phyloP scores from a whole-genome alignment of 2,888 invertebrate genomes.

The Palloptera scutellata region DNA sequence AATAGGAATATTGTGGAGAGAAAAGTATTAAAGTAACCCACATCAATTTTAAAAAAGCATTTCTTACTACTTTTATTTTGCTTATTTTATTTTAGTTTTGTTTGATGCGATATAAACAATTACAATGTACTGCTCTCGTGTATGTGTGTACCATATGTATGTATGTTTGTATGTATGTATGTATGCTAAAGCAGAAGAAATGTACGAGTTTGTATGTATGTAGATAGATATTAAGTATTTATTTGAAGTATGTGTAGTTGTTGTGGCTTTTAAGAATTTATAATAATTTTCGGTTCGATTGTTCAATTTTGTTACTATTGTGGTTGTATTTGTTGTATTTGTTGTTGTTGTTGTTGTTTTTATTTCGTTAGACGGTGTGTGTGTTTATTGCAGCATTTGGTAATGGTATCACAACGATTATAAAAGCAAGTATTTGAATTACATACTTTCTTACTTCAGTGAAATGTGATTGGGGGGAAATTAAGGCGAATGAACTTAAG shows the following conservation, averaged over 20 bases:
- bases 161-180: slow-evolving; percentile 6
- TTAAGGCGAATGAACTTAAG: slow-evolving; percentile 45
- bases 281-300: slow-evolving; percentile 30
- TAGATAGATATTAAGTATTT: no score
- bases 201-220: neutral
- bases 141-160: slow-evolving; percentile 1
- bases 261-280: slow-evolving; percentile 26
- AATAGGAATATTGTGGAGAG: slow-evolving; percentile 21
- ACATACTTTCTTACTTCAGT: neutral
- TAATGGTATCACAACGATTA: slow-evolving; percentile 9
- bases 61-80: no score
- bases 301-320: slow-evolving; percentile 15
- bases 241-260: neutral
- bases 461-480: slow-evolving; percentile 33
- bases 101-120: slow-evolving; percentile 24
- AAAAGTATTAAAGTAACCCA: slow-evolving; percentile 49
- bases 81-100: no score
- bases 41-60: slow-evolving; percentile 44
- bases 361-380: neutral
- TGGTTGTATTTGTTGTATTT: neutral
- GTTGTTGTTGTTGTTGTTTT: neutral
- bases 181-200: neutral
- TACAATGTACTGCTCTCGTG: slow-evolving; percentile 13
- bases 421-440: no score
- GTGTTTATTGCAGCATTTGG: neutral